These are phyloP conservation scores for Pentalonia nigronervosa DNA, from an alignment of 1,140 invertebrate species.

Conservation along the genomic window DNA sequence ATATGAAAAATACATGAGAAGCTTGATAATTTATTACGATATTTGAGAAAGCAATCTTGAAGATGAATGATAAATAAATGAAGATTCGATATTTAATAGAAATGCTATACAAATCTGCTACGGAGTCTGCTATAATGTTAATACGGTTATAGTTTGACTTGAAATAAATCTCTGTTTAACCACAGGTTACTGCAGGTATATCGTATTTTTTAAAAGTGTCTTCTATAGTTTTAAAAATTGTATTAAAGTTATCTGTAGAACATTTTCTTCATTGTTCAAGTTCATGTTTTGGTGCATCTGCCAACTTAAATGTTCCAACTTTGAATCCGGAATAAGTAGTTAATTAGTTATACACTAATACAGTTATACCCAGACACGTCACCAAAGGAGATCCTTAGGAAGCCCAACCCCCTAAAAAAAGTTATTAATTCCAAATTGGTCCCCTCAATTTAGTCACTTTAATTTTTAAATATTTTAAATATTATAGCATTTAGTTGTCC, in stretches of 20 bases:
- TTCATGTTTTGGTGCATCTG: neutral
- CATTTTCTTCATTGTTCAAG: neutral
- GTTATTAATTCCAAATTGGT: too few relatives aligned
- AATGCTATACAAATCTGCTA: neutral
- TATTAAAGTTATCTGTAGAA: constrained; percentile 7
- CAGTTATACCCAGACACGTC: too few relatives aligned
- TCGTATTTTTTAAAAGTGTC: neutral
- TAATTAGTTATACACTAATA: neutral
- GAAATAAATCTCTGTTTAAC: neutral
- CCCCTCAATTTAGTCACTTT: too few relatives aligned
- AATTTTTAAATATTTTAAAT: too few relatives aligned
- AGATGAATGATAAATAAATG: too few relatives aligned
- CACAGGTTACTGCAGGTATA: neutral
- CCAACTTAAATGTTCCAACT: neutral
- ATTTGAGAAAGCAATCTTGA: too few relatives aligned
- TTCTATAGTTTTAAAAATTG: neutral
- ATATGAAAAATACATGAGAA: too few relatives aligned
- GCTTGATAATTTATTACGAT: too few relatives aligned
- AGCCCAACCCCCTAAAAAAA: too few relatives aligned
- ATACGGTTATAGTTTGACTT: neutral
- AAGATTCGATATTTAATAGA: neutral
- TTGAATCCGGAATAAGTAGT: neutral
- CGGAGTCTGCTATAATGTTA: neutral
- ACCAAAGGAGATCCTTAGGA: too few relatives aligned
- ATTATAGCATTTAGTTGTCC: too few relatives aligned